Base-by-base conservation (phyloP, 2,888 invertebrate species). In the Amblyjoppa fuscipennis region DNA sequence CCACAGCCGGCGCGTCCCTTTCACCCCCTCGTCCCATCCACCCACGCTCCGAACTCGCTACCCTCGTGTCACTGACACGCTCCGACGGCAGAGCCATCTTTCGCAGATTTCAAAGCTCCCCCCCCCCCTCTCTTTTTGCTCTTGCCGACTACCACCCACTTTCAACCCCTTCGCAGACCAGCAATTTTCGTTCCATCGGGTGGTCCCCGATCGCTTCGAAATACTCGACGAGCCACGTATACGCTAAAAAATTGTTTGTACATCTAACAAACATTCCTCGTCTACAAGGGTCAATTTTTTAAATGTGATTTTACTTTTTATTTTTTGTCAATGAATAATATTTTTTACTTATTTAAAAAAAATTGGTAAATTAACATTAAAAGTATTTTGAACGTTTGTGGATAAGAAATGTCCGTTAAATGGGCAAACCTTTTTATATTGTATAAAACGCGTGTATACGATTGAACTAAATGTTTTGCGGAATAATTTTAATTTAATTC, bases 81-180 rank as follows among this genome's bases (percentile, higher is more conserved):
- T 77, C 25, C 83, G 81, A 83, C 81, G 61, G 45, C 87, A 85
- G 81, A 75, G 83, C 81, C 87, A 85, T 87, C 85, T 87, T 41
- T 68, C 78, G 80, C 59, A n/a, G 61, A 74, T 83, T 83, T 86
- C 49, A 13, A 34, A 82, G 25, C 59, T 68, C 71, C 59, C 80
- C 41, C 66, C 75, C 61, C 80, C 31, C 59, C 9, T 11, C 0
- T 2, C 41, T 41, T 51, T 74, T 69, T 38, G 66, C 74, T 28
- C 28, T 25, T 45, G 73, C 13, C 49, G 45, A 45, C 45, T n/a
- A n/a, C 76, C 76, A 25, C 68, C 53, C 51, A 34, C 38, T 66
- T 66, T n/a, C 20, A 34, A 41, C 66, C 34, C 13, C 20, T 31
- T 51, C 56, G 64, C 53, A 53, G 73, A 80, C 76, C 71, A 53